A percentile compares a stretch with the other conserved stretches of the same genome.
Evolutionary conservation across 2,113 vertebrate species (phyloP).

Genomic region (Hippotragus niger): DNA sequence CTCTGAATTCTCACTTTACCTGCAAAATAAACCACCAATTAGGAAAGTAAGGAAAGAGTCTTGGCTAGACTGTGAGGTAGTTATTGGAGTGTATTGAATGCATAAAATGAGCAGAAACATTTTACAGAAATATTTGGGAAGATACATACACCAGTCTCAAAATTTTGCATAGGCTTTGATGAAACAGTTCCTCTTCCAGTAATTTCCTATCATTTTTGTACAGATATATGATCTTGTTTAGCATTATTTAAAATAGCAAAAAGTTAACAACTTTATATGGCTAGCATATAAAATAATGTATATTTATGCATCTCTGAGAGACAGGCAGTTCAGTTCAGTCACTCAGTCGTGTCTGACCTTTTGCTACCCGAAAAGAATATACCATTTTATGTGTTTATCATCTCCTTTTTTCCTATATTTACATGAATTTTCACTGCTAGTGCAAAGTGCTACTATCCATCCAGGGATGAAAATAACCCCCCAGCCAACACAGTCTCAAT

Average conservation of each 20-base stretch:
- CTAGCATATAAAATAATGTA: not conserved
- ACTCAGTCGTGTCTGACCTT: fast-evolving
- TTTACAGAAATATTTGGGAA: not conserved
- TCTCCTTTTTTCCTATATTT: not conserved
- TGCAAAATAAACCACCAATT: not conserved
- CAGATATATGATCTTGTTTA: not conserved
- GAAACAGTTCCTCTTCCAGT: not conserved
- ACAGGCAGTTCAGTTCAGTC: not conserved
- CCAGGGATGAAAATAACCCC: not conserved
- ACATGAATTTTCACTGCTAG: not conserved
- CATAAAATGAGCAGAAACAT: not conserved
- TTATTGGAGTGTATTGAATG: not conserved
- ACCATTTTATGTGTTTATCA: not conserved
- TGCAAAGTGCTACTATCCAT: not conserved
- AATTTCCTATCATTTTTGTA: not conserved
- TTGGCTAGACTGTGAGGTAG: not conserved
- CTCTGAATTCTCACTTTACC: not conserved
- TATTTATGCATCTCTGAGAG: not conserved
- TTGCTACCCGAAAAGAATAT: not conserved
- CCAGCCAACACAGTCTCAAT: not conserved
- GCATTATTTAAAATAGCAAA: not conserved
- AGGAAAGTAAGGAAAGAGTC: not conserved
- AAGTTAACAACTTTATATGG: not conserved
- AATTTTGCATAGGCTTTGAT: not conserved
- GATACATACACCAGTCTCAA: not conserved